Conservation (phyloP, 2,797 vertebrate genomes). For the Myiotriccus ornatus region DNA sequence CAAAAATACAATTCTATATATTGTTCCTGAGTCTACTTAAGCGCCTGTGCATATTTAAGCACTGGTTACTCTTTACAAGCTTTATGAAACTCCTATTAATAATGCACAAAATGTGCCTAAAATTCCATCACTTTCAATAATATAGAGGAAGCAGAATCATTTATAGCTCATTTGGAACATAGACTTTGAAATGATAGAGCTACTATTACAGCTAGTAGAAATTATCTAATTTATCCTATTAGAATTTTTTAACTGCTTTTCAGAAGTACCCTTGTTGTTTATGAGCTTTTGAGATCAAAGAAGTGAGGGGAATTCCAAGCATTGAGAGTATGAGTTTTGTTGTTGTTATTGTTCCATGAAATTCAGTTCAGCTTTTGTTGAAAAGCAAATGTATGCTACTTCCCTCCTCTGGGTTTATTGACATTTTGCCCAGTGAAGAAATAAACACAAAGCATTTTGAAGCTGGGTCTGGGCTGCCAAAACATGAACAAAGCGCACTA, state of each 20-base stretch:
- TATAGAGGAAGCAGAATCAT: neutral
- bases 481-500: neutral
- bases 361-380: neutral
- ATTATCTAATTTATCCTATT: neutral
- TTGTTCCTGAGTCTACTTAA: neutral
- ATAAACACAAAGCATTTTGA: neutral
- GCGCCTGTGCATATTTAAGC: neutral
- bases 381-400: neutral
- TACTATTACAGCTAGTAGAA: neutral
- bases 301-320: slow-evolving; percentile 39
- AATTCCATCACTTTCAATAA: neutral
- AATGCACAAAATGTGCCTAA: neutral
- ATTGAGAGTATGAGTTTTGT: neutral
- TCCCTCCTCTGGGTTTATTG: neutral
- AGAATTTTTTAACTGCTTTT: neutral
- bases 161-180: neutral
- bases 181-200: accelerated
- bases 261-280: neutral
- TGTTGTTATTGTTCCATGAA: neutral
- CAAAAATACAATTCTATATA: neutral
- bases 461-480: neutral
- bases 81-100: neutral
- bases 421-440: neutral
- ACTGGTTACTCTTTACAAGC: neutral
- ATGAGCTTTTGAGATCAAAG: slow-evolving; percentile 35